Base-by-base conservation (phyloP, 2,888 invertebrate species). In the Brachyptera putata region DNA sequence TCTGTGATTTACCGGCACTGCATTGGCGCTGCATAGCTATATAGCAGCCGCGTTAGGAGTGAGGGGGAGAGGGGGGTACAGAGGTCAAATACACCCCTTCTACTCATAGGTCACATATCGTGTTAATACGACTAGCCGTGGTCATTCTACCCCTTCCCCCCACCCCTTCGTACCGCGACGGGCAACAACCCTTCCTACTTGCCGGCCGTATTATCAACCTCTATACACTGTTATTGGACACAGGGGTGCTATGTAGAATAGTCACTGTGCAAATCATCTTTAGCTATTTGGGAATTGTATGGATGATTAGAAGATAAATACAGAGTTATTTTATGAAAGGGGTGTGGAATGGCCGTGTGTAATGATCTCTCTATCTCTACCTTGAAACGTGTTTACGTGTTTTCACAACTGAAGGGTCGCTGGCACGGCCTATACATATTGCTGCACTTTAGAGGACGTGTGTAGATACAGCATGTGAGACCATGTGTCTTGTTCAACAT, bases 91-190 rank as follows among this genome's bases (percentile, higher is more conserved):
- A 34, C 11, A 53, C 24, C n/a, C 53, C 22, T 39, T 14, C 5
- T 18, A 13, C 24, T 9, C 36, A 30, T 53, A 53, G 53, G 53
- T 53, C 53, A 53, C 53, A 53, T 34, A 53, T 34, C 53, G 36
- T 22, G 53, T 53, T 53, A 53, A 53, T 53, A 53, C 53, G 53
- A 53, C 34, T 53, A 34, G 53, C 36, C 53, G 46, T 18, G 53
- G 53, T 53, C 53, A 53, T 53, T 53, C 36, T 50, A 50, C 34
- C 30, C 53, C 53, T 36, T 24, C 46, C 22, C 5, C 24, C 24
- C 11, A 21, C 22, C 9, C 21, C 24, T 4, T 24, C 46, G 5
- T n/a, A 24, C 46, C 43, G n/a, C 11, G 41, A 22, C 16, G n/a
- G n/a, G 13, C 4, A 16, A 34, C 53, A 53, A 30, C 53, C 53